phyloP scores from a whole-genome alignment of 2,888 invertebrate species.

The Orthonevra nobilis region DNA sequence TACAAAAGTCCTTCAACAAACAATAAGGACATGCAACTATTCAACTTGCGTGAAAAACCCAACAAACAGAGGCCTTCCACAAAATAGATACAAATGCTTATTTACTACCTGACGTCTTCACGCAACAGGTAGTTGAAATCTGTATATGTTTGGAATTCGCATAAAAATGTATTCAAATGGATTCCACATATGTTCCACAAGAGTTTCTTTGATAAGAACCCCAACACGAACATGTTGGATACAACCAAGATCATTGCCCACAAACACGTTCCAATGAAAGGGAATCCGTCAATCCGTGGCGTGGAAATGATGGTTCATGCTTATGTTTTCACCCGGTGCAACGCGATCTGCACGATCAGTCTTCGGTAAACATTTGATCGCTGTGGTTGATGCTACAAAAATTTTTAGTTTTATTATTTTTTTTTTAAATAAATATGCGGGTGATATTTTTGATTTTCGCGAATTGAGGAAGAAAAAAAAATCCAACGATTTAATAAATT shows the following conservation, averaged over 20 bases:
- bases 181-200: constrained; percentile 38
- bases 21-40: constrained; percentile 32
- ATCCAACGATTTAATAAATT: constrained; percentile 25
- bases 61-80: constrained; percentile 15
- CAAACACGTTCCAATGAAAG: constrained; percentile 65
- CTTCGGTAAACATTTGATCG: constrained; percentile 63
- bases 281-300: too few relatives aligned
- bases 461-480: constrained; percentile 20
- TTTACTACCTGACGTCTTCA: constrained; percentile 32
- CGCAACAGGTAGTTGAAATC: constrained; percentile 57
- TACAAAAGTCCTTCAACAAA: constrained; percentile 11
- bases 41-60: constrained; percentile 47
- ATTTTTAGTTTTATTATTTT: constrained; percentile 2
- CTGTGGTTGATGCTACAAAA: constrained; percentile 27
- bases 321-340: constrained; percentile 57
- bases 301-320: constrained; percentile 23
- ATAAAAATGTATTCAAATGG: not conserved
- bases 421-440: constrained; percentile 2
- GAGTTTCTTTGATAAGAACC: constrained; percentile 20
- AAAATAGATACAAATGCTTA: not conserved
- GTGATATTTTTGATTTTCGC: constrained; percentile 32
- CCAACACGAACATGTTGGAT: constrained; percentile 46
- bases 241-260: not conserved
- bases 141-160: too few relatives aligned
- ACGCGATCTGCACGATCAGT: constrained; percentile 63